These are phyloP conservation scores for Ichneumoninae sp. DNA, from an alignment of 2,888 invertebrate species.

Conservation along the genomic window DNA sequence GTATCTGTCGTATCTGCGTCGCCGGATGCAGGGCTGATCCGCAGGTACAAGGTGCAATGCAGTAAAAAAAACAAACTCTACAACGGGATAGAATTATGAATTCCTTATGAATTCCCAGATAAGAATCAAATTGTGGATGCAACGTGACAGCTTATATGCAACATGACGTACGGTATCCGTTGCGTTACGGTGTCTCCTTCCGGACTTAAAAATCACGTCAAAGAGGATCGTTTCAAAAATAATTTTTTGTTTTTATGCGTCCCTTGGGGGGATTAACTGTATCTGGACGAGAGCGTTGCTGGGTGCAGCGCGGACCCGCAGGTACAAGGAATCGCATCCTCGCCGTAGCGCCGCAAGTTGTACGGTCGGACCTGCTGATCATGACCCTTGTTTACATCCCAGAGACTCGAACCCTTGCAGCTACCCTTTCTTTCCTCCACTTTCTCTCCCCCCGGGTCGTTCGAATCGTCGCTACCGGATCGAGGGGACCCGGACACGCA, in stretches of 20 bases:
- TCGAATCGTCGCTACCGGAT: conserved; percentile 59
- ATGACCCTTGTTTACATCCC: conserved; percentile 62
- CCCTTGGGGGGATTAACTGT: conserved; percentile 29
- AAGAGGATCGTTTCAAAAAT: not conserved
- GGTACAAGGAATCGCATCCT: not conserved
- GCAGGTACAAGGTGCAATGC: not conserved
- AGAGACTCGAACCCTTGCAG: conserved; percentile 20
- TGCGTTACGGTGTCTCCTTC: conserved; percentile 37
- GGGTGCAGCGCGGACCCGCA: not conserved
- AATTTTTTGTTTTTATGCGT: conserved; percentile 32
- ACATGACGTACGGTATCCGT: not conserved
- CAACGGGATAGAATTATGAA: too few species aligned
- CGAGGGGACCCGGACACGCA: not conserved
- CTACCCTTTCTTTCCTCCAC: conserved; percentile 58
- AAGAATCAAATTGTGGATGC: not conserved
- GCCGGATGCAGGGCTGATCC: not conserved
- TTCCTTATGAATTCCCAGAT: not conserved
- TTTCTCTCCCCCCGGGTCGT: conserved; percentile 43
- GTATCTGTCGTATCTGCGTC: too few species aligned
- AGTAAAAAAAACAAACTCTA: not conserved
- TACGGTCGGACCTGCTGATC: conserved; percentile 64
- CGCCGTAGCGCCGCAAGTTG: conserved; percentile 63
- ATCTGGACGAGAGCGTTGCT: not conserved
- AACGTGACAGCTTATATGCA: not conserved
- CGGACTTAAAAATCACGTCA: conserved; percentile 40